A percentile compares a stretch with the other conserved stretches of the same genome.
Conservation (phyloP, 2,888 invertebrate genomes). For the Pachliopta kotzebuea region DNA sequence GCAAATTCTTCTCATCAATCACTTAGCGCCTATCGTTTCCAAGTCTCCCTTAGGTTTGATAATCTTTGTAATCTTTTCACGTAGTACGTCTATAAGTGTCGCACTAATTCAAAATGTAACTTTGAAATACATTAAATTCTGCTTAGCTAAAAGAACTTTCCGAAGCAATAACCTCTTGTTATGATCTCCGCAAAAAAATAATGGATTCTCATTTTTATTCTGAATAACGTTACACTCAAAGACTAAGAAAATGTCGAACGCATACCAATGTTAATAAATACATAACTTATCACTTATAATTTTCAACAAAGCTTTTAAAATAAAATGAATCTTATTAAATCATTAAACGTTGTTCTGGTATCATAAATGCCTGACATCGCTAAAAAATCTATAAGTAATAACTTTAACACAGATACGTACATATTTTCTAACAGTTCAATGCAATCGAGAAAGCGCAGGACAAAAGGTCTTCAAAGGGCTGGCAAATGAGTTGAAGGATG, state of each 20-base stretch:
- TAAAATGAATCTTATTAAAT: background rate
- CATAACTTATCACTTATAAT: conserved; percentile 6
- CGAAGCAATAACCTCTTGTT: conserved; percentile 50
- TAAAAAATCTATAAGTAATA: background rate
- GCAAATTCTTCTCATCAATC: conserved; percentile 74
- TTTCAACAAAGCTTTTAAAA: background rate
- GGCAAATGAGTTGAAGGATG: conserved; percentile 34
- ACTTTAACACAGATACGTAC: background rate
- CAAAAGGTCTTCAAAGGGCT: conserved; percentile 8
- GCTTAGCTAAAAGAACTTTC: conserved; percentile 37
- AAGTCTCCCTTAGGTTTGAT: conserved; percentile 54
- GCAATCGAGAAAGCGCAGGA: background rate
- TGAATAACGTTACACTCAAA: conserved; percentile 55
- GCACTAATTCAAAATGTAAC: conserved; percentile 24
- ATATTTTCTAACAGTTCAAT: background rate
- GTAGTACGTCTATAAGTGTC: conserved; percentile 33
- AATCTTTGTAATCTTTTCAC: conserved; percentile 49
- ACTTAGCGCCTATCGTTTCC: conserved; percentile 61
- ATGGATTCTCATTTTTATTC: conserved; percentile 73
- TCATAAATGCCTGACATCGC: no score
- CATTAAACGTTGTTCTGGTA: no score
- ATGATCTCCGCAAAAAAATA: conserved; percentile 64
- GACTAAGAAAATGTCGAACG: conserved; percentile 50
- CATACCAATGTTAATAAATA: conserved; percentile 53
- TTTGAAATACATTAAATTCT: conserved; percentile 32